Evolutionary conservation across 1,140 invertebrate genomes (phyloP), one percentile per base, ranked within the genome.

Genomic region (Euura saliciscinereae): DNA sequence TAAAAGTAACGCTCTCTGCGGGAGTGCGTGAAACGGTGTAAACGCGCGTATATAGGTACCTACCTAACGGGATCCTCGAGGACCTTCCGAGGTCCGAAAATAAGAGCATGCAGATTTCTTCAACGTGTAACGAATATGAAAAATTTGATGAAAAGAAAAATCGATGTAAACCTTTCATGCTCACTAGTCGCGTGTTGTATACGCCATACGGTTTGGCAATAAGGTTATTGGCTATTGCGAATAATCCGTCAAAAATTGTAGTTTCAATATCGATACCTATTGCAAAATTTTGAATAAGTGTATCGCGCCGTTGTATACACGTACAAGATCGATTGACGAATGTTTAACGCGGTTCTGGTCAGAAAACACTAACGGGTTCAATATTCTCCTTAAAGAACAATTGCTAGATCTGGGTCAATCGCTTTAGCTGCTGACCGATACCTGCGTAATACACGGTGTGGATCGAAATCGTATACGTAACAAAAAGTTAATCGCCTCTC

Each of bases 301-400:
- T 28, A 28, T 28, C 28, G 28, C 28, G 28, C 28, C 28, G 28
- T 1, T 28, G 28, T 28, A 28, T 28, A 28, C 28, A 28, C 28
- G 28, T 28, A 28, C 1, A 28, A 28, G 28, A 28, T 4, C 51
- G 51, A 59, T 59, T n/a, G 51, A n/a, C 51, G 51, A 59, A 59
- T 59, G 28, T 28, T 28, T 0, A 28, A 28, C 28, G 28, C 28
- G 0, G 28, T 28, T 28, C 28, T 28, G 28, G 28, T 28, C 28
- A 28, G 28, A 28, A 28, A 28, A 28, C 28, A 28, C 28, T 28
- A 28, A 11, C 51, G 51, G 51, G 51, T 59, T 59, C 51, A 59
- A 59, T 59, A 59, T 59, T 59, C 51, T 59, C 8, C 51, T 59
- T 59, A 59, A 59, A 59, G 51, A 59, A 59, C 51, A 59, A 59